Evolutionary conservation across 2,888 invertebrate genomes (phyloP), one percentile per base, ranked within the genome.

Genomic region (Sycophila texana): DNA sequence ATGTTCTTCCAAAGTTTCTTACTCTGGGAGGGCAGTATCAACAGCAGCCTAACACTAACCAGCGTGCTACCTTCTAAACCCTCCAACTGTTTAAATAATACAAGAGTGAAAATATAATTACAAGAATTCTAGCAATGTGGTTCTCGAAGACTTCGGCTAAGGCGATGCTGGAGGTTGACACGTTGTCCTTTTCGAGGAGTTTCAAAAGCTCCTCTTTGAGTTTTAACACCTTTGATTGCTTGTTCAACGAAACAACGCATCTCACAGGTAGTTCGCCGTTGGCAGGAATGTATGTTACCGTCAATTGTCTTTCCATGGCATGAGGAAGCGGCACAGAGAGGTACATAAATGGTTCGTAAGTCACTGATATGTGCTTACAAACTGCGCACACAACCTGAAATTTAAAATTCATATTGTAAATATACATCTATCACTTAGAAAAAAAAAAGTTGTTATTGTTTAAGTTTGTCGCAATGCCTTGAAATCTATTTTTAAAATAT

Each of bases 311-410:
- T 85, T 94, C 93, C 91, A 93, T 92, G 39, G 93, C 93, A 84
- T 92, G 91, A 61, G 94, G 94, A 80, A 94, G 90, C 5, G 94
- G 94, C 60, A 94, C 92, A 53, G 94, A 93, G n/a, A 94, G 90
- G 87, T 94, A 94, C 93, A 94, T 94, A 84, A 94, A 94, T 30
- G 94, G 94, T 84, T 94, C 94, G 84, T 93, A 94, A 13, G 93
- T 94, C 18, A 93, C 92, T 1, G 94, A 94, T 18, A 93, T 91
- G 86, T 93, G 93, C 78, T 91, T 91, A 86, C 94, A 94, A 61
- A 91, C 91, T 3, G 92, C 92, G 85, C 94, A 94, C 26, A 93
- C 92, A 61, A 93, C 93, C 93, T 93, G 87, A 5, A 74, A 80
- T 61, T 4, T 2, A 77, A 71, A 18, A 63, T 26, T 18, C n/a